Base-by-base conservation (phyloP, 2,888 invertebrate genomes). In the Acronicta psi region DNA sequence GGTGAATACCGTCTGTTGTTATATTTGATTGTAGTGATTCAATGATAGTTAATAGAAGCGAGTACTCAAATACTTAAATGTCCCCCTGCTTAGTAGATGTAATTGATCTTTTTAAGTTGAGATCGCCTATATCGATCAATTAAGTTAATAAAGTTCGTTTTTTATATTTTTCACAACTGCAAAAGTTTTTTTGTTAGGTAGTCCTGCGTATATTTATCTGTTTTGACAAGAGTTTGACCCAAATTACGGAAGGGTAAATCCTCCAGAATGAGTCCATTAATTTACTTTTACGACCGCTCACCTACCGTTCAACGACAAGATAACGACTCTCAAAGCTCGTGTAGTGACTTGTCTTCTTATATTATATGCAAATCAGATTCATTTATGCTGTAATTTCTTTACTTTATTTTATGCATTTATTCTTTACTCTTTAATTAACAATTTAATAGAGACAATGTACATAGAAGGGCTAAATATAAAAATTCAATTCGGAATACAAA, bases 201-300 rank as follows among this genome's bases (percentile, higher is more conserved):
- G 54, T 59, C 63, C 69, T 76, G 70, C 72, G 65, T 65, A 74
- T 77, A 74, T 79, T 77, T 79, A 71, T 77, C 62, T 69, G 72
- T 73, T 64, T 69, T 69, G 69, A 69, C 71, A 68, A 76, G 71
- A 75, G 80, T 79, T 81, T 84, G 86, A 85, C 88, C 87, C 75
- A 83, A 82, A 84, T 84, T 80, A 75, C 73, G 69, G 77, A 62
- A 69, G 74, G 66, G 63, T 73, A 73, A 69, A 76, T 68, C 59
- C 75, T 73, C 67, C 69, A 64, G 72, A 74, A 81, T 83, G 83
- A 83, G 81, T 79, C 83, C 80, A 81, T 81, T 80, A 79, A 81
- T 82, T 81, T 82, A 76, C 80, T 83, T 82, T 82, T 81, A 83
- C 78, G 81, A 80, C 81, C 82, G 79, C 83, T 86, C 82, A 84